Conservation (phyloP, 30 jellyfish, hydroid and myxozoan genomes). For the Aurelia aurita region DNA sequence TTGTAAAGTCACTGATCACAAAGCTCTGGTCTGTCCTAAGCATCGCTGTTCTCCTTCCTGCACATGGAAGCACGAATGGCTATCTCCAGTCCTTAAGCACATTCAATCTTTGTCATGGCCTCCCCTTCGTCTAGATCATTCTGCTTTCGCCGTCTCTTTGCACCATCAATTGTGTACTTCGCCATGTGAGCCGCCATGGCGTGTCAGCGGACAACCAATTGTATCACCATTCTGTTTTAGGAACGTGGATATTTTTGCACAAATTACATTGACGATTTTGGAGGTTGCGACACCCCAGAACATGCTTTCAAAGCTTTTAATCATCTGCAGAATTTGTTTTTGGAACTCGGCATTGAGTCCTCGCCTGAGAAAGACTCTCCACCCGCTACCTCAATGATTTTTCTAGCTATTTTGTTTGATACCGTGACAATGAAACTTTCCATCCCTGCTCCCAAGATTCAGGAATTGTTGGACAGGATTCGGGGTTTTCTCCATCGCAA, state of each 20-base stretch:
- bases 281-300: neutral
- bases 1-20: no score
- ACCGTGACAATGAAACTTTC: neutral
- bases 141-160: no score
- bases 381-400: neutral
- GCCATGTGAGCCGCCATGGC: conserved; percentile 10
- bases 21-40: no score
- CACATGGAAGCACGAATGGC: no score
- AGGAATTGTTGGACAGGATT: neutral
- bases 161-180: no score
- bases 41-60: no score
- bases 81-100: no score
- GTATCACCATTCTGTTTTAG: neutral
- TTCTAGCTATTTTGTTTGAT: neutral
- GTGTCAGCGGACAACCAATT: conserved; percentile 1
- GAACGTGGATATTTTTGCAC: neutral
- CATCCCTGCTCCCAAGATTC: neutral
- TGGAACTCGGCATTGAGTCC: neutral
- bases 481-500: neutral
- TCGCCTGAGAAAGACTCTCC: conserved; percentile 1
- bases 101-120: no score
- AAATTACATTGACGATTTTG: neutral
- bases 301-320: neutral
- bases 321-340: neutral
- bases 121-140: no score